Percentiles rank a stretch among this genome's conserved stretches.
Evolutionary conservation across 2,888 invertebrate genomes (phyloP).

Genomic region (Apoda limacodes): DNA sequence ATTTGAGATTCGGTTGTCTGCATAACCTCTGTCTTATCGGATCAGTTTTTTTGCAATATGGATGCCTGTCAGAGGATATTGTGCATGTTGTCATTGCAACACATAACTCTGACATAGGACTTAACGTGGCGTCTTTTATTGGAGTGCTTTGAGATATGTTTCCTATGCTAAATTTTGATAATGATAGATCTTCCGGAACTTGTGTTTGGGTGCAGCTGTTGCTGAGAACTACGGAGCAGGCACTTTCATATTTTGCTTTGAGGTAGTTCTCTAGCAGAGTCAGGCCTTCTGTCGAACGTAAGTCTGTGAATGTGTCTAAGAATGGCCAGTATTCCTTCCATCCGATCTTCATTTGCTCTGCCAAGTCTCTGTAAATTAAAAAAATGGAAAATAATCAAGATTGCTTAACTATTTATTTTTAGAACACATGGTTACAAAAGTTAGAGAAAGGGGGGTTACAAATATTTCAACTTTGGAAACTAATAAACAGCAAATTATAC

Average conservation of each 20-base stretch:
- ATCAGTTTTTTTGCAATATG: constrained; percentile 45
- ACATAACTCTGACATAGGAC: constrained; percentile 72
- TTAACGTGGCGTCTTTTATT: constrained; percentile 33
- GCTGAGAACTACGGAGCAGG: constrained; percentile 45
- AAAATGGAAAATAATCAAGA: too few relatives aligned
- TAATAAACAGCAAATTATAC: too few relatives aligned
- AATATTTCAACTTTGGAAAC: background rate
- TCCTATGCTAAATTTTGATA: constrained; percentile 40
- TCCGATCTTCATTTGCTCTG: constrained; percentile 76
- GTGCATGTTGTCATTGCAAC: constrained; percentile 67
- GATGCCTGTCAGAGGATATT: constrained; percentile 47
- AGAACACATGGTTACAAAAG: too few relatives aligned
- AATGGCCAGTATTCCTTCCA: constrained; percentile 98
- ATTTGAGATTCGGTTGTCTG: constrained; percentile 37
- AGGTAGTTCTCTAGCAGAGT: constrained; percentile 80
- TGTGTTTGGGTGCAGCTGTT: constrained; percentile 40
- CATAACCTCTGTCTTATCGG: constrained; percentile 42
- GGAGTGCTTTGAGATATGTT: constrained; percentile 30
- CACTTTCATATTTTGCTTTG: constrained; percentile 60
- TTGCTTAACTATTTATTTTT: background rate
- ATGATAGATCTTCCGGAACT: constrained; percentile 36
- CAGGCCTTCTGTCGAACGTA: constrained; percentile 80
- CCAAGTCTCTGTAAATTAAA: constrained; percentile 67
- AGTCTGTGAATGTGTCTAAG: constrained; percentile 82
- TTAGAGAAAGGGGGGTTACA: background rate